phyloP scores from a whole-genome alignment of 2,113 vertebrate genomes.

The Abramis brama region DNA sequence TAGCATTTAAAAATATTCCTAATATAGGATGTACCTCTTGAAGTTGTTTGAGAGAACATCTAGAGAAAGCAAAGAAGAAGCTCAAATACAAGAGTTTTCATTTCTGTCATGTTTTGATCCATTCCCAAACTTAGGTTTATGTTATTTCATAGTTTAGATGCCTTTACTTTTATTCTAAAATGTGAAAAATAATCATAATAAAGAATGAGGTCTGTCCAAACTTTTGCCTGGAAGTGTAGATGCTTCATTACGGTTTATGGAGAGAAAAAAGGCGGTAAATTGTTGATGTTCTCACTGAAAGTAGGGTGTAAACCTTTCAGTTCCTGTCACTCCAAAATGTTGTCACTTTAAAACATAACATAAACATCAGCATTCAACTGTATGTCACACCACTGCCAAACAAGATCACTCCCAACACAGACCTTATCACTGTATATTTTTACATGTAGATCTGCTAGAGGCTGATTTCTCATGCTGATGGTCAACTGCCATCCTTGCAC shows the following conservation, averaged over 20 bases:
- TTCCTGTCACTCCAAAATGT: neutral
- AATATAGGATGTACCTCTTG: neutral
- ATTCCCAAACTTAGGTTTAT: neutral
- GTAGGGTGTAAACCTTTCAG: conserved; percentile 11
- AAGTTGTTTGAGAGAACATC: neutral
- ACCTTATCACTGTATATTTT: neutral
- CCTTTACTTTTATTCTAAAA: neutral
- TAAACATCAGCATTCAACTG: neutral
- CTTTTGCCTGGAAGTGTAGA: neutral
- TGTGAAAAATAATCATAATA: neutral
- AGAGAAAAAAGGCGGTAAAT: neutral
- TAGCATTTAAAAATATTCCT: neutral
- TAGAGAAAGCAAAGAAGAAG: neutral
- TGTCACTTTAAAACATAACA: neutral
- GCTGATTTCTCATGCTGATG: too few relatives aligned
- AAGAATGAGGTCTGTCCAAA: neutral
- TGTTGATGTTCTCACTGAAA: neutral
- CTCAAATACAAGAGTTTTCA: neutral
- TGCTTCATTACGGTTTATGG: neutral
- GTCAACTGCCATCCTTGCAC: neutral
- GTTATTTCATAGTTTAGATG: neutral
- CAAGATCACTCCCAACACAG: neutral
- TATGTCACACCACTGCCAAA: neutral
- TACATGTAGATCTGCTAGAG: neutral
- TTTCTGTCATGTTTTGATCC: neutral